Conservation (phyloP, 2,888 invertebrate genomes). For the Lysandra coridon region DNA sequence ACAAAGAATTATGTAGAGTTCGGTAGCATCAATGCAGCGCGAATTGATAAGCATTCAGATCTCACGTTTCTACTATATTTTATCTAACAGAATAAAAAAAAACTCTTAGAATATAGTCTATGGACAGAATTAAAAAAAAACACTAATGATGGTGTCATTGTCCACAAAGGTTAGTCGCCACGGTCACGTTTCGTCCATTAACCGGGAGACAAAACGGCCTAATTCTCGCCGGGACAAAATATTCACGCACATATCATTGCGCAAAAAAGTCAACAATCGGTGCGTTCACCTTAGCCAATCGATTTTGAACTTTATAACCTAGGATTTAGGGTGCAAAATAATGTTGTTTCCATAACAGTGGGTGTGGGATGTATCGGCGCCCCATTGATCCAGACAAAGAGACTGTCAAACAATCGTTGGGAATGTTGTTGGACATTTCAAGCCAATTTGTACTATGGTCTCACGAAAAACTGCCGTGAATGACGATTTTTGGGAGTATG, state of each 20-base stretch:
- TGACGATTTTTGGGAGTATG: not conserved
- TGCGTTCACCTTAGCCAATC: conserved; percentile 25
- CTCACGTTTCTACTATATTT: conserved; percentile 33
- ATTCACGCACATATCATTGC: conserved; percentile 79
- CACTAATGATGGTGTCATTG: conserved; percentile 51
- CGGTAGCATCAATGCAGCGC: not conserved
- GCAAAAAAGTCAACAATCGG: conserved; percentile 63
- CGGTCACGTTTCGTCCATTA: conserved; percentile 78
- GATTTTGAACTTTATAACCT: conserved; percentile 36
- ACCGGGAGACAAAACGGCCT: conserved; percentile 75
- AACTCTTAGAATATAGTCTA: not conserved
- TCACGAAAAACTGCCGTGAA: not conserved
- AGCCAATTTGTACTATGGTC: conserved; percentile 42
- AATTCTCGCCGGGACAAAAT: conserved; percentile 74
- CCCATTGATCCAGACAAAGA: conserved; percentile 74
- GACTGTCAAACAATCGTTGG: conserved; percentile 69
- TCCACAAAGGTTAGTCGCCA: conserved; percentile 69
- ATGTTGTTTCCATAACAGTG: conserved; percentile 44
- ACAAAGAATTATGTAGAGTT: not conserved
- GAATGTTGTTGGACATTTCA: conserved; percentile 53
- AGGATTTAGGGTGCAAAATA: not conserved
- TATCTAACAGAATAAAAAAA: not conserved
- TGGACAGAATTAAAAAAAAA: not conserved
- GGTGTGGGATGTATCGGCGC: conserved; percentile 67
- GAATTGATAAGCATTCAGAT: conserved; percentile 16